Evolutionary conservation across 2,888 invertebrate species (phyloP).

Genomic region (Anthoptus insignis): DNA sequence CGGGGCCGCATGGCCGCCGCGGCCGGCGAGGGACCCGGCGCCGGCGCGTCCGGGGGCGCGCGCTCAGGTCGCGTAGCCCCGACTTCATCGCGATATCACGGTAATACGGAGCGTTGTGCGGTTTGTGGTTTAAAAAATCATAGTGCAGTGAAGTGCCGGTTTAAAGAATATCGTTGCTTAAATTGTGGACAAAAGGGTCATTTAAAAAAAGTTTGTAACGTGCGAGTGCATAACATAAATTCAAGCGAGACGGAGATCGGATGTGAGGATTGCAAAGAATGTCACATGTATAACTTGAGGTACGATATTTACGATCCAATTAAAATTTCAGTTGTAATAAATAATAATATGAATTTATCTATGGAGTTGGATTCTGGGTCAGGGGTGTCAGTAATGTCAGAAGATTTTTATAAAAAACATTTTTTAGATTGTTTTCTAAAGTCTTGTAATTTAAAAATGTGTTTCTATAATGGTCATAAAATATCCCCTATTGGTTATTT

Average conservation of each 20-base stretch:
- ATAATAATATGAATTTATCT: conserved; percentile 1
- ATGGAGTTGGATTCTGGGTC: conserved; percentile 28
- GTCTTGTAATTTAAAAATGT: conserved; percentile 43
- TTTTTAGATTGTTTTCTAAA: conserved; percentile 6
- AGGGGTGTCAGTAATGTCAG: conserved; percentile 13
- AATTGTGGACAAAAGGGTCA: conserved; percentile 39
- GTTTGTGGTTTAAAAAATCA: conserved; percentile 37
- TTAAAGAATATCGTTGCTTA: conserved; percentile 34
- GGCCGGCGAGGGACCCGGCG: too few species aligned
- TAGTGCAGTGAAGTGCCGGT: conserved; percentile 35
- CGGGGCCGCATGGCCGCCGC: too few species aligned
- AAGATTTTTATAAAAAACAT: background rate
- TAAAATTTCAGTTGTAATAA: conserved; percentile 12
- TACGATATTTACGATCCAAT: background rate
- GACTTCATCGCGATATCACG: background rate
- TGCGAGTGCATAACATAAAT: background rate
- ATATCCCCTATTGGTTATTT: conserved; percentile 33
- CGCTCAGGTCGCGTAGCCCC: background rate
- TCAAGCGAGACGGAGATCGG: background rate
- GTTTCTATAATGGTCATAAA: conserved; percentile 50
- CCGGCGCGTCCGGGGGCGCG: background rate
- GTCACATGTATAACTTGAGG: conserved; percentile 11
- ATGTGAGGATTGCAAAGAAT: conserved; percentile 16
- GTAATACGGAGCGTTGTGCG: conserved; percentile 13
- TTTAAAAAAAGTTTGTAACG: conserved; percentile 34